phyloP scores from a whole-genome alignment of 2,888 invertebrate genomes.

The Anticlea derivata region DNA sequence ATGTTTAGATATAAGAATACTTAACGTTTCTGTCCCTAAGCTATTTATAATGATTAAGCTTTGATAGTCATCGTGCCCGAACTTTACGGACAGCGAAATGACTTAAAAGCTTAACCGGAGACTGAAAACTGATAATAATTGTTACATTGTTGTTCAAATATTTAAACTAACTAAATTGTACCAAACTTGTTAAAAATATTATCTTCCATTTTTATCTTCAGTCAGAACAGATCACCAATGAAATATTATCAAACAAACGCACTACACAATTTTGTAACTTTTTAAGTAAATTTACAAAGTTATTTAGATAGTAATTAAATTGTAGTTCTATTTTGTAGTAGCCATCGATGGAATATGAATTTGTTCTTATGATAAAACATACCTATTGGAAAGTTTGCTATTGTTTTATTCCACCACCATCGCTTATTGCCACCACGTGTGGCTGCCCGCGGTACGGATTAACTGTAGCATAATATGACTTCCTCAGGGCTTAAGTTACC shows the following conservation, averaged over 20 bases:
- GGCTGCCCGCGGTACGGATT: too few relatives aligned
- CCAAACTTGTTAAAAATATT: not conserved
- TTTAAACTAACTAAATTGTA: not conserved
- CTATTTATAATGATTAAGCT: conserved; percentile 40
- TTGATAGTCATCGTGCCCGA: conserved; percentile 73
- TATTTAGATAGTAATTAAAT: conserved; percentile 33
- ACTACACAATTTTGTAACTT: conserved; percentile 67
- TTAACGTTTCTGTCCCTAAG: conserved; percentile 30
- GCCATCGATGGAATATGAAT: conserved; percentile 39
- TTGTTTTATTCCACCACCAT: conserved; percentile 28
- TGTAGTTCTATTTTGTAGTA: conserved; percentile 30
- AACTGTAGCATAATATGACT: too few relatives aligned
- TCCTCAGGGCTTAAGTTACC: too few relatives aligned
- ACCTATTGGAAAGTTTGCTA: conserved; percentile 30
- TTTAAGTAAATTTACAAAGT: conserved; percentile 72
- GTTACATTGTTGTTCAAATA: not conserved
- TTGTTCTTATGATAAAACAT: conserved; percentile 45
- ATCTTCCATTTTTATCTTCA: conserved; percentile 13
- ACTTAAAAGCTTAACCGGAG: conserved; percentile 55
- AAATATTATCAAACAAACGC: conserved; percentile 16
- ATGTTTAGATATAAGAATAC: conserved; percentile 14
- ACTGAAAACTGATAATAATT: conserved; percentile 47
- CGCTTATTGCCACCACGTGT: too few relatives aligned
- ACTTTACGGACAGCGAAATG: conserved; percentile 69
- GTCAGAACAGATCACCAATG: conserved; percentile 15